Percentiles rank a stretch among this genome's conserved stretches.
phyloP scores from a whole-genome alignment of 2,888 invertebrate species.

The Pandemis heparana region DNA sequence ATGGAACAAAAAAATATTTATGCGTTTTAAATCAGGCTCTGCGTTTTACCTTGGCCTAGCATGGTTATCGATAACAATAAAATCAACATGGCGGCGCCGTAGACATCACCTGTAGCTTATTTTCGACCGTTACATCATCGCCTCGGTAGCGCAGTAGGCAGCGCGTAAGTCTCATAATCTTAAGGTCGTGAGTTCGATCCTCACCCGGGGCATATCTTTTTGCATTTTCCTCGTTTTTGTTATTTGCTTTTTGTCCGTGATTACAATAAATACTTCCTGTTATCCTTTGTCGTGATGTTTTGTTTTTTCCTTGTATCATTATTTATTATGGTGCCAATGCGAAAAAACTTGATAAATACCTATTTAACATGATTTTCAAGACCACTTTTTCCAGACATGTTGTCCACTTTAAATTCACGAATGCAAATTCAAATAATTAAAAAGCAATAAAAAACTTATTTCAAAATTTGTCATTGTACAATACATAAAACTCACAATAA shows the following conservation, averaged over 20 bases:
- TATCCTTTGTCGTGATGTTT: not conserved
- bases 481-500: constrained; percentile 2
- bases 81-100: constrained; percentile 25
- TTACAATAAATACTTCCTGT: not conserved
- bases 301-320: constrained; percentile 3
- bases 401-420: no score
- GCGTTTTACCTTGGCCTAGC: constrained; percentile 31
- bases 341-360: no score
- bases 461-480: not conserved
- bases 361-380: no score
- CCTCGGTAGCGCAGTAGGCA: constrained; percentile 95
- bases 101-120: not conserved
- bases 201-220: constrained; percentile 92
- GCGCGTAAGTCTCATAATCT: constrained; percentile 97
- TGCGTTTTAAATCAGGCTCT: constrained; percentile 5
- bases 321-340: not conserved
- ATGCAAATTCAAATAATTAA: not conserved
- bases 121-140: constrained; percentile 52
- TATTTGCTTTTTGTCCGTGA: not conserved
- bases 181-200: constrained; percentile 98
- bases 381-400: no score
- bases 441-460: not conserved
- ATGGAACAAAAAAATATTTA: constrained; percentile 3
- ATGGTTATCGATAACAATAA: constrained; percentile 15
- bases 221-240: constrained; percentile 31